These are phyloP conservation scores for Neodiprion fabricii DNA, from an alignment of 1,140 invertebrate species.

Conservation along the genomic window DNA sequence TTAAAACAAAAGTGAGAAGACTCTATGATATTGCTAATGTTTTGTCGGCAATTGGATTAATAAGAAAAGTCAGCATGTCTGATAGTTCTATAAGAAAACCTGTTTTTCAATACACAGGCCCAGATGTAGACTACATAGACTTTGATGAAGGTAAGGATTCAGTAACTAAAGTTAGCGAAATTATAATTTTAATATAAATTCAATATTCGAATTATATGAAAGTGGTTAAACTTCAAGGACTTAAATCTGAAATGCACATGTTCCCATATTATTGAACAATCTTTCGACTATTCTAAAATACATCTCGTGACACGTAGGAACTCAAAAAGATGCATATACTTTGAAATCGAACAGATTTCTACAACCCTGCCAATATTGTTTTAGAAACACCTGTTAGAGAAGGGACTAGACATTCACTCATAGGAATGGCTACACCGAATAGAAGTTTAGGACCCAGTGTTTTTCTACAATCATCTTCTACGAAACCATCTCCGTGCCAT, in stretches of 20 bases:
- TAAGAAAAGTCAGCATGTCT: slow-evolving; percentile 67
- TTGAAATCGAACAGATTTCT: no score
- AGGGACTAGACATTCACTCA: slow-evolving; percentile 20
- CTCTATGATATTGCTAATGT: slow-evolving; percentile 81
- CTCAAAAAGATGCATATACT: no score
- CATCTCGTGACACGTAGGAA: no score
- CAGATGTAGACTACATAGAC: slow-evolving; percentile 46
- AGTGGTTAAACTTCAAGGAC: no score
- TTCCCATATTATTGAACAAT: no score
- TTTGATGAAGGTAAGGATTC: slow-evolving; percentile 28
- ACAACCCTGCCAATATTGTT: neutral
- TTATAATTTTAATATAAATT: no score
- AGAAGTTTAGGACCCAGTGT: slow-evolving; percentile 20
- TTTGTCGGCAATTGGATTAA: slow-evolving; percentile 72
- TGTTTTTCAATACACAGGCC: slow-evolving; percentile 73
- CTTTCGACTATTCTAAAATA: no score
- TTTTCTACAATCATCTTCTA: slow-evolving; percentile 11
- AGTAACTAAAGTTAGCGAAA: neutral
- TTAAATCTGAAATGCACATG: no score
- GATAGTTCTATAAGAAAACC: slow-evolving; percentile 68
- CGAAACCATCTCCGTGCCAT: neutral
- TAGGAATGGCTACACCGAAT: slow-evolving; percentile 37
- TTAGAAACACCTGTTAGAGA: slow-evolving; percentile 5
- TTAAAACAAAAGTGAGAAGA: slow-evolving; percentile 72
- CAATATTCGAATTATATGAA: no score